Evolutionary conservation across 2,888 invertebrate species (phyloP), one percentile per base, ranked within the genome.

Genomic region (Cyclophora albipunctata): DNA sequence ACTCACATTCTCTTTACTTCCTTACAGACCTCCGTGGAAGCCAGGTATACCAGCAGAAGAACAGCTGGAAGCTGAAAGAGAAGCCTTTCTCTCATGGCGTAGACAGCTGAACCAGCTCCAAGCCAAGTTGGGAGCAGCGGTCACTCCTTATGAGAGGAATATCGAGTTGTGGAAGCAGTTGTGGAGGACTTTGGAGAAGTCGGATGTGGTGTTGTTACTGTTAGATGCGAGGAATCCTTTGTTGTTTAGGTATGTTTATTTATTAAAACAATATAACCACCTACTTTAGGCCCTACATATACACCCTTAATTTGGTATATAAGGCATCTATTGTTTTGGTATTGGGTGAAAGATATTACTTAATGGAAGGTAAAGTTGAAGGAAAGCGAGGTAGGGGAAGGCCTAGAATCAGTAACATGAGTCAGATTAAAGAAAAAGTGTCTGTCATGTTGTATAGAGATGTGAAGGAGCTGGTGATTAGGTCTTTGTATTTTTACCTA

Each of bases 131-230:
- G 93, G 93, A 0, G 89, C 98, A 3, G 90, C 95, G 0, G 82
- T 99, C 58, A 99, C 99, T 0, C 99, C 99, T 0, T 99, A 97
- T 81, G 99, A 99, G 73, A 95, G 97, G 70, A 99, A 99, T 83
- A 79, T 99, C 33, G 98, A 99, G 75, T 96, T 99, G 66, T 99
- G 99, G 99, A 91, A 98, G 46, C 99, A 99, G 76, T 78, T 99
- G 40, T 99, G 99, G 99, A 91, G 99, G 63, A 99, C 99, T 0
- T 92, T 99, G n/a, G 99, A 99, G 78, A 92, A 96, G 63, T 96
- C 98, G 73, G 97, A 98, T 84, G 92, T 98, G 0, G 90, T 98
- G 7, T 92, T 97, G 7, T 96, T 99, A 79, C 96, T 99, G 57
- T 94, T 99, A 7, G 99, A 99, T 90, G 98, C 97, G 0, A 91